Base-by-base conservation (phyloP, 2,888 invertebrate genomes). In the Nemurella pictetii region DNA sequence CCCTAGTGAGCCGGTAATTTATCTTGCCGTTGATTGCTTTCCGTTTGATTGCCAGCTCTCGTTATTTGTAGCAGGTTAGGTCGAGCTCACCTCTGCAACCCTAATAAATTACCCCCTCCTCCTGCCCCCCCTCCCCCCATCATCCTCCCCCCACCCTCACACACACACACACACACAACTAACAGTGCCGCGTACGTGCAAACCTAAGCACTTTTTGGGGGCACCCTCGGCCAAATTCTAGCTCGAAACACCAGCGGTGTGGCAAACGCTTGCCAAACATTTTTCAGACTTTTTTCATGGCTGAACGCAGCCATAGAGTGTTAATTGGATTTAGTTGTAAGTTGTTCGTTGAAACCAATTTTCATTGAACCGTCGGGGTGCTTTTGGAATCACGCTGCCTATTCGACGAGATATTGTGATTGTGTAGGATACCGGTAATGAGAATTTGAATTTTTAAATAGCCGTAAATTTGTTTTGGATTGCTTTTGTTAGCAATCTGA, bases 31-130 rank as follows among this genome's bases (percentile, higher is more conserved):
- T 82, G 82, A 82, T 82, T 82, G 82, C 82, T 82, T 82, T 82
- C 29, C 55, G 72, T 36, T 82, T 72, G 82, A 82, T 72, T 36
- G 85, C 80, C 80, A 83, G 77, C 26, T 72, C 27, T 55, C 30
- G 80, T 84, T 83, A 83, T 85, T 85, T 83, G 85, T 83, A 83
- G 83, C 85, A 83, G 85, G 83, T 82, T 78, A n/a, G 32, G 81
- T 32, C 80, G 27, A 75, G 12, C 35, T 25, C 85, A 72, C 81
- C 78, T 55, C 32, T 82, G 9, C 77, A 28, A 27, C 77, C 77
- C 84, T 36, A 55, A 29, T 30, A 72, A 77, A 77, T 80, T 55
- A 26, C 29, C 84, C 78, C 80, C 25, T 32, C 9, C 75, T n/a
- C 25, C 30, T 77, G 28, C 73, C 84, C 75, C 77, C 5, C 29